These are phyloP conservation scores for Eupithecia abbreviata DNA, from an alignment of 2,888 invertebrate genomes.

Conservation along the genomic window DNA sequence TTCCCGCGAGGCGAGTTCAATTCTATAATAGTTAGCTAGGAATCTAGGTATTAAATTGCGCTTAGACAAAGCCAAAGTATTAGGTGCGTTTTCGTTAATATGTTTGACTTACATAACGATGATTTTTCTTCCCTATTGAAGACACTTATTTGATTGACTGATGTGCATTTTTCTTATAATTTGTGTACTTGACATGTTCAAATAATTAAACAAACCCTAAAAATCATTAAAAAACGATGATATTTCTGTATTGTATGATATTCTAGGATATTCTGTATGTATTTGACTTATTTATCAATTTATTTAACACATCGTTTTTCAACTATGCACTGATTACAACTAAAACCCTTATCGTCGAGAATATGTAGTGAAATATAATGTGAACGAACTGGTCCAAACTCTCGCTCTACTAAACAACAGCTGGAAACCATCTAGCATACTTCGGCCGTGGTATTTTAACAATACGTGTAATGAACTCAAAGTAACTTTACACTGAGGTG, in stretches of 20 bases:
- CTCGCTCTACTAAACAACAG: slow-evolving; percentile 52
- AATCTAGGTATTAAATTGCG: background rate
- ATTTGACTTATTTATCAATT: too few species aligned
- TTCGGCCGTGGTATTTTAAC: slow-evolving; percentile 48
- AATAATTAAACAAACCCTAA: too few species aligned
- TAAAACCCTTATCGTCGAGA: background rate
- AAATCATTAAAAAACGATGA: too few species aligned
- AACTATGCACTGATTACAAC: background rate
- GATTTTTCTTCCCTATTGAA: too few species aligned
- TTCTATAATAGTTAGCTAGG: background rate
- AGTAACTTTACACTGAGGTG: slow-evolving; percentile 49
- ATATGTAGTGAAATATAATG: background rate
- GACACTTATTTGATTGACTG: too few species aligned
- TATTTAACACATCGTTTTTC: background rate
- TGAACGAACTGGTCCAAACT: slow-evolving; percentile 17
- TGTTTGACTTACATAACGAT: background rate
- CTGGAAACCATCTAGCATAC: slow-evolving; percentile 49
- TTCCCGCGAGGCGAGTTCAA: background rate
- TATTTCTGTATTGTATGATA: too few species aligned
- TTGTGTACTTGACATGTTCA: too few species aligned
- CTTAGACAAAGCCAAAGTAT: background rate
- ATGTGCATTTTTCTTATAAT: too few species aligned
- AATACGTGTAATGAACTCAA: slow-evolving; percentile 56
- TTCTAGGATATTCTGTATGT: too few species aligned
- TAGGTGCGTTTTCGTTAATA: background rate